Conservation (phyloP, 2,797 vertebrate species). For the Paramormyrops hopkinsi region DNA sequence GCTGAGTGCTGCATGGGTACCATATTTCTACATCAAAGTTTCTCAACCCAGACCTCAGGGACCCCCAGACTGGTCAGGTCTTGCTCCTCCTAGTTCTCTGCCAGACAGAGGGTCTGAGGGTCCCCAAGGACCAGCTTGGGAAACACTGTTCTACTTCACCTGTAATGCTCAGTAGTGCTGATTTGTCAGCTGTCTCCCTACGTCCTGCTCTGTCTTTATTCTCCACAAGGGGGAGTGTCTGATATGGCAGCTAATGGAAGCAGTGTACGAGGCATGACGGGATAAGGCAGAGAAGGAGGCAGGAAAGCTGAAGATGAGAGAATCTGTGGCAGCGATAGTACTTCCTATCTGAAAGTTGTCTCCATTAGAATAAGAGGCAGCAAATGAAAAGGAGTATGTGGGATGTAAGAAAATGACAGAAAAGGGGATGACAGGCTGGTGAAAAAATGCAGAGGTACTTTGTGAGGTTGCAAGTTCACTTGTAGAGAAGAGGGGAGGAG, state of each 20-base stretch:
- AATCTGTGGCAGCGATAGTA: background rate
- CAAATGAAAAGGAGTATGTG: slow-evolving; percentile 22
- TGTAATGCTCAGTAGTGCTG: background rate
- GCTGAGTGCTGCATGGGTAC: background rate
- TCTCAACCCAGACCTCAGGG: background rate
- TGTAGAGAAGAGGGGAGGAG: slow-evolving; percentile 25
- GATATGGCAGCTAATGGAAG: background rate
- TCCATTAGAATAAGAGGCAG: slow-evolving; percentile 20
- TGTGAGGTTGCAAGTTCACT: slow-evolving; percentile 20
- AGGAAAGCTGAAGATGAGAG: background rate
- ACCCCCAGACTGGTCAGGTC: background rate
- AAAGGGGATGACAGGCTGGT: background rate
- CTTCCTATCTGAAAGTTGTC: background rate
- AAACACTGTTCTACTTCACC: background rate
- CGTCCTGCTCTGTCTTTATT: background rate
- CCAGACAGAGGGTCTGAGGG: background rate
- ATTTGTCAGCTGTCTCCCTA: slow-evolving; percentile 9
- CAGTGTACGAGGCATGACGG: background rate
- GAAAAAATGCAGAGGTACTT: background rate
- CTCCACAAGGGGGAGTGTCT: background rate
- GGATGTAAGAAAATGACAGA: background rate
- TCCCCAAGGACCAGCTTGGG: background rate
- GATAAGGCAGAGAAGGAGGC: background rate
- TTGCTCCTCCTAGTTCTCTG: background rate
- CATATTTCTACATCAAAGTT: background rate